These are phyloP conservation scores for Lagopus muta DNA, from an alignment of 2,113 vertebrate species.

Conservation along the genomic window DNA sequence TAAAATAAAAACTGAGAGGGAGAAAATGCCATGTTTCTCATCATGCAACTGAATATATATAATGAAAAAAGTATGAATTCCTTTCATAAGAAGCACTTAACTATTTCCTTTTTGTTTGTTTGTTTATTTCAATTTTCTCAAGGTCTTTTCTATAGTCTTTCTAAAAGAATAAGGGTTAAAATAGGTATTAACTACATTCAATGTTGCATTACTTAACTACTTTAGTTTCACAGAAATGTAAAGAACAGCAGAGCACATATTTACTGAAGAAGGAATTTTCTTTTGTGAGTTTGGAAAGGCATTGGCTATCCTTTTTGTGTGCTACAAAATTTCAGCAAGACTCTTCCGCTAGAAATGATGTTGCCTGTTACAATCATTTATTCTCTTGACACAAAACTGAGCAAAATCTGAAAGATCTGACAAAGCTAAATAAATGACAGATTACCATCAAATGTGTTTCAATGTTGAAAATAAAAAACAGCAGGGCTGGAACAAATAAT, in stretches of 20 bases:
- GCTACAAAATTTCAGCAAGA: not conserved
- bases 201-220: not conserved
- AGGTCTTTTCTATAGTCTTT: not conserved
- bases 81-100: not conserved
- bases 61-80: constrained; percentile 28
- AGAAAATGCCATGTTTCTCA: not conserved
- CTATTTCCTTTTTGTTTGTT: not conserved
- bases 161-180: not conserved
- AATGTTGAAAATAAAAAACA: not conserved
- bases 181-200: not conserved
- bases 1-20: constrained; percentile 2
- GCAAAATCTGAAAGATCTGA: not conserved
- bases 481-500: not conserved
- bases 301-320: not conserved
- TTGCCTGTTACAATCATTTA: not conserved
- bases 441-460: not conserved
- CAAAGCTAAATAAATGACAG: not conserved
- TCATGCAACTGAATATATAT: not conserved
- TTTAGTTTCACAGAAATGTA: not conserved
- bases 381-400: not conserved
- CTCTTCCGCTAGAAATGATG: not conserved
- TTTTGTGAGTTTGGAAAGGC: not conserved
- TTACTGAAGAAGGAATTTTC: not conserved
- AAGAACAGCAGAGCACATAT: not conserved
- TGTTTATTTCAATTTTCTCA: constrained; percentile 1